These are phyloP conservation scores for Opisthocomus hoazin DNA, from an alignment of 2,113 vertebrate genomes.

Conservation along the genomic window DNA sequence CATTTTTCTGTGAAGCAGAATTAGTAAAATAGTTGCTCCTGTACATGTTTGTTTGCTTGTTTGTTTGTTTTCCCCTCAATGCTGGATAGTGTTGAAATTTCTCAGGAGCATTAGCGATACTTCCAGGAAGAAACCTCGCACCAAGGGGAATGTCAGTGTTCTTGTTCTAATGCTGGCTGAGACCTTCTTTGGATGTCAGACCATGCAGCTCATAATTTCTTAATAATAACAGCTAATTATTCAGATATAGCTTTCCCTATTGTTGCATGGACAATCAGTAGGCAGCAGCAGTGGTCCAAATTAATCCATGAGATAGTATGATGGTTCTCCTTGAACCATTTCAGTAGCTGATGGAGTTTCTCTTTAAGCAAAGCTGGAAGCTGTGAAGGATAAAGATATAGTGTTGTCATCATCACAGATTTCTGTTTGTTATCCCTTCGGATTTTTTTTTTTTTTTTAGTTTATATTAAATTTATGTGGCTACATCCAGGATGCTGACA, in stretches of 20 bases:
- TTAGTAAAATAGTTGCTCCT: background rate
- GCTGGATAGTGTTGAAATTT: background rate
- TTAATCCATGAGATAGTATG: background rate
- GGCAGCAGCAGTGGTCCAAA: background rate
- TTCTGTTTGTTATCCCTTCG: background rate
- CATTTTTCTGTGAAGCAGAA: background rate
- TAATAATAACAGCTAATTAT: background rate
- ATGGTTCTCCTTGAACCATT: background rate
- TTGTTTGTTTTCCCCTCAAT: too few species aligned
- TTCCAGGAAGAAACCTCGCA: background rate
- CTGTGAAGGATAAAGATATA: background rate
- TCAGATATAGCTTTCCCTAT: background rate
- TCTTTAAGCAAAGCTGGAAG: background rate
- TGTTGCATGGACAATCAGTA: background rate
- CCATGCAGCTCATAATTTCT: background rate
- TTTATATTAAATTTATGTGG: background rate
- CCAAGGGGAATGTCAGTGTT: background rate
- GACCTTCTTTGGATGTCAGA: background rate
- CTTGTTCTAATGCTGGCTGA: background rate
- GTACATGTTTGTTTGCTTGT: too few species aligned
- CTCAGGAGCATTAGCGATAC: background rate
- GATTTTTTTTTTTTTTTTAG: background rate
- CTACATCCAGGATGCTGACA: background rate
- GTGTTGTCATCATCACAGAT: background rate
- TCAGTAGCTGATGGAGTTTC: background rate